A percentile compares a stretch with the other conserved stretches of the same genome.
These are phyloP conservation scores for Progne subis DNA, from an alignment of 2,113 vertebrate species.

Conservation along the genomic window DNA sequence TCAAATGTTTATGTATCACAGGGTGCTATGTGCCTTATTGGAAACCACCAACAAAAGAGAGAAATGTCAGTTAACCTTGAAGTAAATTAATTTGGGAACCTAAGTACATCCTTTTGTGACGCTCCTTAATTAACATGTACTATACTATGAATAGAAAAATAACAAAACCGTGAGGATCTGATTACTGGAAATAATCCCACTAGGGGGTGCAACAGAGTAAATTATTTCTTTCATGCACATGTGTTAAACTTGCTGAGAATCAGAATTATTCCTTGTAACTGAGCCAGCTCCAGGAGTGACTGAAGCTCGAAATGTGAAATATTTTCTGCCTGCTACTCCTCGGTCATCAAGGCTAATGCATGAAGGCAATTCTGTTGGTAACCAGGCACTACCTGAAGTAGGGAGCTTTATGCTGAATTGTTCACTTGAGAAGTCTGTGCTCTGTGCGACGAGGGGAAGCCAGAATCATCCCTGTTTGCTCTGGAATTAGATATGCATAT, in stretches of 20 bases:
- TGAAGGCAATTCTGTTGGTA: slow-evolving; percentile 8
- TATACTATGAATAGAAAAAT: slow-evolving; percentile 8
- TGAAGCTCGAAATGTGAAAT: slow-evolving; percentile 35
- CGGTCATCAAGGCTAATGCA: slow-evolving; percentile 13
- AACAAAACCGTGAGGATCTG: background rate
- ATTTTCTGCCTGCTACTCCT: slow-evolving; percentile 35
- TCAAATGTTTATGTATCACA: background rate
- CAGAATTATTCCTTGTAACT: slow-evolving; percentile 47
- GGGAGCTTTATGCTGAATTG: background rate
- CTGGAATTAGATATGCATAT: background rate
- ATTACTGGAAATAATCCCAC: slow-evolving; percentile 54
- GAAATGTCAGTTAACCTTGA: slow-evolving; percentile 6
- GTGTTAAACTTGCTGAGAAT: slow-evolving; percentile 47
- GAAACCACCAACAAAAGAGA: background rate
- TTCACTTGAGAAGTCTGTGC: background rate
- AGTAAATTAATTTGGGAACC: slow-evolving; percentile 9
- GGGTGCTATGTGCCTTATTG: background rate
- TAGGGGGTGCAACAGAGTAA: slow-evolving; percentile 75
- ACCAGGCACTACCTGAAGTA: background rate
- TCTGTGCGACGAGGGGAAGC: background rate
- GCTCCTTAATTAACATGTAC: background rate
- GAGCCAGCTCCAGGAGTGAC: slow-evolving; percentile 47
- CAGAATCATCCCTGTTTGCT: background rate
- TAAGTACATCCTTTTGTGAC: background rate
- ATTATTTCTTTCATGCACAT: slow-evolving; percentile 63